Percentiles rank a stretch among this genome's conserved stretches.
Evolutionary conservation across 2,888 invertebrate genomes (phyloP).

Genomic region (Caenorhabditis sp.): DNA sequence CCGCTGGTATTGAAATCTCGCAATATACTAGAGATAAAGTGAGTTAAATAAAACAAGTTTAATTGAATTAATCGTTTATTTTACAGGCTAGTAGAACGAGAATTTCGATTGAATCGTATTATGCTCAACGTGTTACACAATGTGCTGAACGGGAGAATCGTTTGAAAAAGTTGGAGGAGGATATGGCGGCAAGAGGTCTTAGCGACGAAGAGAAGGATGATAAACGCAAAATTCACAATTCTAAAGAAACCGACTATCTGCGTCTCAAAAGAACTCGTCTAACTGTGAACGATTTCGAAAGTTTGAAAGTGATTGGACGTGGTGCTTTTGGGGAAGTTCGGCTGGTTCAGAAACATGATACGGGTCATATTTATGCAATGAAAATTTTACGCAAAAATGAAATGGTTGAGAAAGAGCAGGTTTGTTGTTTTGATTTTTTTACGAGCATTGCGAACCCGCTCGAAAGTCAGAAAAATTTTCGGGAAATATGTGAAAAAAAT

Average conservation of each 20-base stretch:
- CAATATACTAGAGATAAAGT: slow-evolving; percentile 64
- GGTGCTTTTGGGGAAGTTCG: slow-evolving; percentile 80
- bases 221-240: slow-evolving; percentile 91
- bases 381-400: slow-evolving; percentile 98
- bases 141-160: slow-evolving; percentile 90
- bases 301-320: slow-evolving; percentile 81
- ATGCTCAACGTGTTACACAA: slow-evolving; percentile 88
- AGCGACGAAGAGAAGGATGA: slow-evolving; percentile 79
- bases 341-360: slow-evolving; percentile 98
- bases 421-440: slow-evolving; percentile 39
- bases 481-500: too few relatives aligned
- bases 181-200: slow-evolving; percentile 86
- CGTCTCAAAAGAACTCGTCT: slow-evolving; percentile 81
- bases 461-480: too few relatives aligned
- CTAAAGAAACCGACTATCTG: slow-evolving; percentile 97
- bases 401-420: slow-evolving; percentile 98
- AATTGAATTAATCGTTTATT: neutral
- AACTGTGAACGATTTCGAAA: slow-evolving; percentile 97
- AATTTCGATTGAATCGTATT: slow-evolving; percentile 96
- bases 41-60: neutral
- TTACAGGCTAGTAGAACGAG: slow-evolving; percentile 83
- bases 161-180: slow-evolving; percentile 85
- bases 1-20: slow-evolving; percentile 43
- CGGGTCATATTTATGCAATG: slow-evolving; percentile 99
- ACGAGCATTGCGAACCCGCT: neutral